Percentiles rank a stretch among this genome's conserved stretches.
Evolutionary conservation across 2,888 invertebrate genomes (phyloP).

Genomic region (Steinernema scapterisci): DNA sequence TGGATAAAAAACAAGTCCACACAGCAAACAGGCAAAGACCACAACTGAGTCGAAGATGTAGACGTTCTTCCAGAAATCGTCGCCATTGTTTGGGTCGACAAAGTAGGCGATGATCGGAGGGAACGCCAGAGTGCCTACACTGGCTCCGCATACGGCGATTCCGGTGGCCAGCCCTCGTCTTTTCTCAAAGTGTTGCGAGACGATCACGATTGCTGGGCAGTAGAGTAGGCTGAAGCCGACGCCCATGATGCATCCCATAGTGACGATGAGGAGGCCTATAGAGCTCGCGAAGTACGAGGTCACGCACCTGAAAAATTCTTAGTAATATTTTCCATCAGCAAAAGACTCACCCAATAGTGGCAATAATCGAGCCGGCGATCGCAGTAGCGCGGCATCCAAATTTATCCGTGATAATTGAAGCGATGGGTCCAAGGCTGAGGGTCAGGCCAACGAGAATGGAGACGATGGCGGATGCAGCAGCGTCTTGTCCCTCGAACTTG

Average conservation of each 20-base stretch:
- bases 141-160: constrained; percentile 92
- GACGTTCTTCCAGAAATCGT: constrained; percentile 85
- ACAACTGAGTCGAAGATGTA: constrained; percentile 78
- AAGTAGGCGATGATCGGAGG: constrained; percentile 74
- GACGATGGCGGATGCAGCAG: constrained; percentile 87
- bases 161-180: constrained; percentile 88
- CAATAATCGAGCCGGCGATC: constrained; percentile 80
- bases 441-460: constrained; percentile 93
- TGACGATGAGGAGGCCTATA: constrained; percentile 83
- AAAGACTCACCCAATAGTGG: constrained; percentile 73
- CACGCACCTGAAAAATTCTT: constrained; percentile 73
- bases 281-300: constrained; percentile 82
- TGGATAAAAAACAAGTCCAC: constrained; percentile 88
- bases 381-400: constrained; percentile 91
- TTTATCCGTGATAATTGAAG: constrained; percentile 89
- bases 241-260: constrained; percentile 90
- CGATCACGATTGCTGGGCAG: constrained; percentile 94
- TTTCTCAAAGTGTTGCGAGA: constrained; percentile 94
- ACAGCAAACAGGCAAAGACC: constrained; percentile 83
- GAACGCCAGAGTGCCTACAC: constrained; percentile 89
- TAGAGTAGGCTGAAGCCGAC: constrained; percentile 95
- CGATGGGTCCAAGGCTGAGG: constrained; percentile 84
- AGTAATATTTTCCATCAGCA: not conserved
- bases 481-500: constrained; percentile 83
- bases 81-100: constrained; percentile 70